These are phyloP conservation scores for Drosophila birchii DNA, from an alignment of 2,888 invertebrate species.

Conservation along the genomic window DNA sequence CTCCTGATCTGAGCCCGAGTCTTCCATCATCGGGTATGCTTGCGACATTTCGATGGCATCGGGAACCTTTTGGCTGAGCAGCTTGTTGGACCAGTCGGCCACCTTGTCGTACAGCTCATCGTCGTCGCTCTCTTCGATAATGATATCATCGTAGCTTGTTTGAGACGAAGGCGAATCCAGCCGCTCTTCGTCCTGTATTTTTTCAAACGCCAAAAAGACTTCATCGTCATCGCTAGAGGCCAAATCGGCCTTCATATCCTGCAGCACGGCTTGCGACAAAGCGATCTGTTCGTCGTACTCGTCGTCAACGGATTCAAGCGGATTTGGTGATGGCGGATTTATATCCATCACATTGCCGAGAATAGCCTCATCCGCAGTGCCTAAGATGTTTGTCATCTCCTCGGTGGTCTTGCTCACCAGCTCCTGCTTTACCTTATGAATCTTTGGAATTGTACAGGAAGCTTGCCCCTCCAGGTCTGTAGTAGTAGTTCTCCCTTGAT, in stretches of 20 bases:
- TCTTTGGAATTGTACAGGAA: slow-evolving; percentile 52
- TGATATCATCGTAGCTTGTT: slow-evolving; percentile 48
- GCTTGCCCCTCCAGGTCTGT: neutral
- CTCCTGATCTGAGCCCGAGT: slow-evolving; percentile 28
- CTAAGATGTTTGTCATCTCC: slow-evolving; percentile 77
- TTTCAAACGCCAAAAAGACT: slow-evolving; percentile 3
- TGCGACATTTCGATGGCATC: slow-evolving; percentile 67
- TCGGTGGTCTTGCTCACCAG: slow-evolving; percentile 54
- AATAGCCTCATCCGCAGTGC: slow-evolving; percentile 65
- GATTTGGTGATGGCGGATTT: slow-evolving; percentile 49
- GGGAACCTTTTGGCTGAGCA: slow-evolving; percentile 72
- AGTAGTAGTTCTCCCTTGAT: too few species aligned
- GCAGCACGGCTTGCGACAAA: slow-evolving; percentile 75
- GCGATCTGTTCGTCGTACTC: slow-evolving; percentile 72
- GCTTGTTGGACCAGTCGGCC: slow-evolving; percentile 74
- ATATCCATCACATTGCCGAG: slow-evolving; percentile 61
- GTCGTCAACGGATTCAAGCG: slow-evolving; percentile 6
- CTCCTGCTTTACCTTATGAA: slow-evolving; percentile 69
- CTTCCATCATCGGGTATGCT: slow-evolving; percentile 59
- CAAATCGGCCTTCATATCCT: slow-evolving; percentile 80
- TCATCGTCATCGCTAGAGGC: slow-evolving; percentile 32
- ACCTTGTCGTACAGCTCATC: slow-evolving; percentile 75
- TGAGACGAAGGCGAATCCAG: neutral
- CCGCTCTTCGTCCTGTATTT: neutral
- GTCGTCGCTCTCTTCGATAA: slow-evolving; percentile 74